phyloP scores from a whole-genome alignment of 2,888 invertebrate species.

The Lithodes maja region DNA sequence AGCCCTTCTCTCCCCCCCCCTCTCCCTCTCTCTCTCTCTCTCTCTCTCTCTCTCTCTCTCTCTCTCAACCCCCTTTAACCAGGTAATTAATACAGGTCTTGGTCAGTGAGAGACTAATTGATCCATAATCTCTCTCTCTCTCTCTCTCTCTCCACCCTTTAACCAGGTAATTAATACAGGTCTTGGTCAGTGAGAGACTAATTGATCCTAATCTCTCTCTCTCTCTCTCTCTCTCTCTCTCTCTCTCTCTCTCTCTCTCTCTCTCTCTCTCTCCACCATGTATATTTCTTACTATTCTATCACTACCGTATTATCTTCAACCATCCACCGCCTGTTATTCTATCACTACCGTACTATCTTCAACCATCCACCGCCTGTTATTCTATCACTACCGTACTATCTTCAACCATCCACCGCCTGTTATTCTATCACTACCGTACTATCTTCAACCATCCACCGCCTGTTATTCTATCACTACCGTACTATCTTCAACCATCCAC shows the following conservation, averaged over 20 bases:
- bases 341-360: too few species aligned
- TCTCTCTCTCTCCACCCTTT: neutral
- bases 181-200: too few species aligned
- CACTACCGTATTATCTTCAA: too few species aligned
- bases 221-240: neutral
- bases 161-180: neutral
- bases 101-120: too few species aligned
- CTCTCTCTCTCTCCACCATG: neutral
- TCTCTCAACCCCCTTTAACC: neutral
- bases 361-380: too few species aligned
- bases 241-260: neutral
- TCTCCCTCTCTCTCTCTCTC: constrained; percentile 14
- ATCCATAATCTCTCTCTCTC: neutral
- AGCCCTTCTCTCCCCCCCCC: constrained; percentile 1
- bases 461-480: too few species aligned
- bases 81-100: neutral
- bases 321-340: too few species aligned
- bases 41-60: neutral
- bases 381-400: too few species aligned
- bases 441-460: too few species aligned
- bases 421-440: too few species aligned
- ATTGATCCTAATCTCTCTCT: neutral
- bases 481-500: too few species aligned
- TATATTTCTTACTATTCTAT: neutral
- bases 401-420: too few species aligned